Percentiles rank a stretch among this genome's conserved stretches.
Conservation (phyloP, 2,113 vertebrate species). For the Campylomormyrus tamandua region DNA sequence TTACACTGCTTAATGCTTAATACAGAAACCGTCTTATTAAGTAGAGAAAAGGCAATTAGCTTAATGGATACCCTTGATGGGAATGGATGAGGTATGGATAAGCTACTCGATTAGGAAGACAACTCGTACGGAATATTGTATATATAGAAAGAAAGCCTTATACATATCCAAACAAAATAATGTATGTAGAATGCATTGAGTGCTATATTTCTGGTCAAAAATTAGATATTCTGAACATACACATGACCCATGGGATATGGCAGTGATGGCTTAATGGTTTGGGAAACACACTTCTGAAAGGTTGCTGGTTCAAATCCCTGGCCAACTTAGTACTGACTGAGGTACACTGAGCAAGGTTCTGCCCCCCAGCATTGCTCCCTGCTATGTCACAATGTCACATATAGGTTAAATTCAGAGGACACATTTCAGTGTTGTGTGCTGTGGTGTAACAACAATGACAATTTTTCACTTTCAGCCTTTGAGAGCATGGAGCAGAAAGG, state of each 20-base stretch:
- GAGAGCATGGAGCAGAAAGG: background rate
- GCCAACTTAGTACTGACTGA: too few relatives aligned
- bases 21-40: constrained; percentile 29
- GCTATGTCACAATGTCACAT: too few relatives aligned
- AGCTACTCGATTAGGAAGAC: constrained; percentile 25
- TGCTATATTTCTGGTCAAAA: background rate
- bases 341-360: too few relatives aligned
- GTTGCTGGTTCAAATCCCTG: too few relatives aligned
- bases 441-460: too few relatives aligned
- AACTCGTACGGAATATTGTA: background rate
- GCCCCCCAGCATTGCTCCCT: too few relatives aligned
- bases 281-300: too few relatives aligned
- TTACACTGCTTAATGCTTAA: constrained; percentile 21
- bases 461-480: too few relatives aligned
- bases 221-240: background rate
- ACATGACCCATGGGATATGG: background rate
- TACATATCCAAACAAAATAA: background rate
- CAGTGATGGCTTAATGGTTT: too few relatives aligned
- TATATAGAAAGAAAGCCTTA: background rate
- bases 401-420: too few relatives aligned
- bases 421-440: too few relatives aligned
- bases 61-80: constrained; percentile 35
- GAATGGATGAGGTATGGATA: constrained; percentile 30
- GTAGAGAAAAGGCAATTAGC: constrained; percentile 38
- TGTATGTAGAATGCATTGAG: background rate